A percentile compares a stretch with the other conserved stretches of the same genome.
Evolutionary conservation across 2,113 vertebrate genomes (phyloP).

Genomic region (Scopus umbretta): DNA sequence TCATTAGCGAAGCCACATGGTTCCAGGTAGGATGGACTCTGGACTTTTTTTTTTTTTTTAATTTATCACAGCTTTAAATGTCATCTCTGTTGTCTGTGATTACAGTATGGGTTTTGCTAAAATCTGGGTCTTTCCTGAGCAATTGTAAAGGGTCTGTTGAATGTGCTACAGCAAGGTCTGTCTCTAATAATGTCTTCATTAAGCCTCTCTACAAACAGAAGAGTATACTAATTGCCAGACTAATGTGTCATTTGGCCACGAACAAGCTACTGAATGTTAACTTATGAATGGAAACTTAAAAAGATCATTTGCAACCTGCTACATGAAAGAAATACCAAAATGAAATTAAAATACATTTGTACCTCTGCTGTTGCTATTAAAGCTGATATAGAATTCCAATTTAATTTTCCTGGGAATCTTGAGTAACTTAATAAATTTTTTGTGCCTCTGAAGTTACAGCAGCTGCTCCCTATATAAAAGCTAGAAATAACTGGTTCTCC

Average conservation of each 20-base stretch:
- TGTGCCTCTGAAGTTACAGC: background rate
- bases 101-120: background rate
- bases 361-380: background rate
- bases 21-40: background rate
- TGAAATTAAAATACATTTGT: background rate
- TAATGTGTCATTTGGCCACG: background rate
- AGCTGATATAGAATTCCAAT: background rate
- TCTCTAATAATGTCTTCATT: conserved; percentile 44
- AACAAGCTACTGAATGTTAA: background rate
- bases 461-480: conserved; percentile 3
- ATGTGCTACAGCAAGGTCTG: background rate
- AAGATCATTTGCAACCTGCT: conserved; percentile 12
- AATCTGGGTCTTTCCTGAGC: background rate
- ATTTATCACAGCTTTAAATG: background rate
- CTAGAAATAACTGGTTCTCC: background rate
- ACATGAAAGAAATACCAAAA: conserved; percentile 15
- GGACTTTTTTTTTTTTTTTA: background rate
- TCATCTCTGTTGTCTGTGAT: background rate
- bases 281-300: conserved; percentile 5
- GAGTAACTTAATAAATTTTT: background rate
- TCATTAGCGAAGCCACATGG: background rate
- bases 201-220: conserved; percentile 7
- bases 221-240: conserved; percentile 11
- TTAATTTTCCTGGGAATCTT: background rate
- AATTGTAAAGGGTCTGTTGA: background rate